phyloP scores from a whole-genome alignment of 2,113 vertebrate species.

The Gnathonemus echidnorhynchus region DNA sequence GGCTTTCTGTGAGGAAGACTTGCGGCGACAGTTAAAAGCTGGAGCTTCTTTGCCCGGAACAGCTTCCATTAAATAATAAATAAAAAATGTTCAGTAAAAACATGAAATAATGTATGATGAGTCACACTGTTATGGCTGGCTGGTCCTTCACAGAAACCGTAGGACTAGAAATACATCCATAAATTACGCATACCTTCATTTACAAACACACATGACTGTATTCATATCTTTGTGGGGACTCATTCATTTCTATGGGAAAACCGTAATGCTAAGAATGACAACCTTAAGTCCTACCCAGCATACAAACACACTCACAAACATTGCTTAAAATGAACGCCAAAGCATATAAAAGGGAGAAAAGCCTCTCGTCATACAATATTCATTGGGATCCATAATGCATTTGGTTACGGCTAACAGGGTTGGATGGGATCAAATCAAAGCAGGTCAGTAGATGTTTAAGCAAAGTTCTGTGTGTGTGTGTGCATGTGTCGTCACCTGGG shows the following conservation, averaged over 20 bases:
- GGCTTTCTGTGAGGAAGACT: neutral
- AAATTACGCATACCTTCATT: neutral
- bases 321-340: neutral
- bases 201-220: conserved; percentile 9
- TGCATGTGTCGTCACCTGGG: neutral
- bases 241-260: neutral
- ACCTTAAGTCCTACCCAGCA: neutral
- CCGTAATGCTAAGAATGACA: neutral
- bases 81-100: neutral
- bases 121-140: neutral
- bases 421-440: neutral
- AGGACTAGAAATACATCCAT: neutral
- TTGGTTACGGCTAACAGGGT: neutral
- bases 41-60: neutral
- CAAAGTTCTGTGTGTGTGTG: neutral
- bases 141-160: neutral
- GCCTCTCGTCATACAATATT: neutral
- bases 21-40: neutral
- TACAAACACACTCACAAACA: neutral
- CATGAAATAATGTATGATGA: neutral
- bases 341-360: neutral
- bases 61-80: neutral
- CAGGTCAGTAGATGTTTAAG: neutral
- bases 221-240: neutral
- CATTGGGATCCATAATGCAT: neutral